Percentiles rank a stretch among this genome's conserved stretches.
These are phyloP conservation scores for Lycia hirtaria DNA, from an alignment of 2,888 invertebrate species.

Conservation along the genomic window DNA sequence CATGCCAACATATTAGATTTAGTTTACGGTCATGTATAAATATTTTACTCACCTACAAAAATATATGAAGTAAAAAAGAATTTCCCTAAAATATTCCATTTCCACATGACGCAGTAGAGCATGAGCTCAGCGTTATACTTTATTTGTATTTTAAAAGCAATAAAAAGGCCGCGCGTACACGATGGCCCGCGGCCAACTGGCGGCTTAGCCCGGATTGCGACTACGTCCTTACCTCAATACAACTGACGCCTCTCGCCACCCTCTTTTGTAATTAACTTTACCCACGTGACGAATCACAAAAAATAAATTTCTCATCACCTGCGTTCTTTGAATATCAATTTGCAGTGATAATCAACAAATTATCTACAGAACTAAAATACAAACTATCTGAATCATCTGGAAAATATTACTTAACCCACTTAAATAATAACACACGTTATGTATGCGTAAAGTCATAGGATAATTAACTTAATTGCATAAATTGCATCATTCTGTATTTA, in stretches of 20 bases:
- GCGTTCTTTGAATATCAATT: too few species aligned
- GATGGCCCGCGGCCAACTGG: slow-evolving; percentile 43
- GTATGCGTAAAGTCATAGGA: too few species aligned
- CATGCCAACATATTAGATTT: background rate
- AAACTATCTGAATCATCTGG: too few species aligned
- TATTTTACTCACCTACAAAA: background rate
- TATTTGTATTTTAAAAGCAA: slow-evolving; percentile 39
- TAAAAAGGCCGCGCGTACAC: slow-evolving; percentile 35
- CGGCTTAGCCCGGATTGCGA: slow-evolving; percentile 34
- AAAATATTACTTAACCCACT: too few species aligned
- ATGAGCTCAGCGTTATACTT: slow-evolving; percentile 26
- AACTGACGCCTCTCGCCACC: slow-evolving; percentile 22
- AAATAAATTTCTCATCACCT: background rate
- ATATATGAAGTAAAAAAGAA: slow-evolving; percentile 4
- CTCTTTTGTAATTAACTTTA: slow-evolving; percentile 16
- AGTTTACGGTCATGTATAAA: background rate
- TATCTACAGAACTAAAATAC: too few species aligned
- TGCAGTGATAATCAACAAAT: too few species aligned
- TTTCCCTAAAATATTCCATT: slow-evolving; percentile 9
- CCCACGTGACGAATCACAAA: slow-evolving; percentile 5
- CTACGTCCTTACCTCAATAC: slow-evolving; percentile 39
- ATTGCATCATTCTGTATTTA: too few species aligned
- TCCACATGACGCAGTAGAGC: slow-evolving; percentile 17
- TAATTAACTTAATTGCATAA: too few species aligned
- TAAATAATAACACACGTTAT: too few species aligned